Evolutionary conservation across 2,888 invertebrate species (phyloP).

Genomic region (Carcina quercana): DNA sequence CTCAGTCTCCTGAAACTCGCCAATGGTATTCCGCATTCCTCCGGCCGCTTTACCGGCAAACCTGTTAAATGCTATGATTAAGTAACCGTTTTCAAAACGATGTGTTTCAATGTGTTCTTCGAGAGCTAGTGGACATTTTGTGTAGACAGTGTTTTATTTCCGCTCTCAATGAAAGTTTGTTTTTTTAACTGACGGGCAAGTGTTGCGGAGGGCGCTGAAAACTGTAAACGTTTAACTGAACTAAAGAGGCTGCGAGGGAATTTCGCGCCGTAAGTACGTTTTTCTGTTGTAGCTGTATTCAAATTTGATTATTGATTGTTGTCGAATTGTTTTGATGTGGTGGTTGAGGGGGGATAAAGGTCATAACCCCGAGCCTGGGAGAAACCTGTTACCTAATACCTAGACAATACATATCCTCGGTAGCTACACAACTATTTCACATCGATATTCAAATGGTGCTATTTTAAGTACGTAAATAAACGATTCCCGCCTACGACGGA

Average conservation of each 20-base stretch:
- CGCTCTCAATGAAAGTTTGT: conserved; percentile 12
- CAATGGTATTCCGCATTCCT: conserved; percentile 27
- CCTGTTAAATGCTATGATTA: conserved; percentile 53
- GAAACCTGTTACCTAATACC: conserved; percentile 51
- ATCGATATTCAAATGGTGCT: too few relatives aligned
- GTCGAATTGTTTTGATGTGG: conserved; percentile 45
- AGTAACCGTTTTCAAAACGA: conserved; percentile 41
- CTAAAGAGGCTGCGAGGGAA: conserved; percentile 20
- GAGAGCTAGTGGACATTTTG: conserved; percentile 12
- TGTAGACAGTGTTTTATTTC: conserved; percentile 14
- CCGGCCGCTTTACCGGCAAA: conserved; percentile 24
- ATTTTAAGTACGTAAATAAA: too few relatives aligned
- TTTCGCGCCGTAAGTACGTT: conserved; percentile 34
- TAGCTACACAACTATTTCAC: not conserved
- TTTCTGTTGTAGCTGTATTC: conserved; percentile 2
- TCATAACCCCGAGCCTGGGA: conserved; percentile 47
- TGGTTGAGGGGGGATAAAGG: conserved; percentile 44
- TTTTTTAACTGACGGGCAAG: conserved; percentile 13
- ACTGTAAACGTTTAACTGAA: conserved; percentile 16
- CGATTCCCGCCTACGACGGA: too few relatives aligned
- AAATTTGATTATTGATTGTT: conserved; percentile 35
- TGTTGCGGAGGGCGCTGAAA: conserved; percentile 7
- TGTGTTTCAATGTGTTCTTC: conserved; percentile 15
- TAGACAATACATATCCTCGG: conserved; percentile 6
- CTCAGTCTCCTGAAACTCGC: conserved; percentile 52